Percentiles rank a stretch among this genome's conserved stretches.
Evolutionary conservation across 64 coral and sea anemone species (phyloP).

Genomic region (Cladopsammia gracilis): DNA sequence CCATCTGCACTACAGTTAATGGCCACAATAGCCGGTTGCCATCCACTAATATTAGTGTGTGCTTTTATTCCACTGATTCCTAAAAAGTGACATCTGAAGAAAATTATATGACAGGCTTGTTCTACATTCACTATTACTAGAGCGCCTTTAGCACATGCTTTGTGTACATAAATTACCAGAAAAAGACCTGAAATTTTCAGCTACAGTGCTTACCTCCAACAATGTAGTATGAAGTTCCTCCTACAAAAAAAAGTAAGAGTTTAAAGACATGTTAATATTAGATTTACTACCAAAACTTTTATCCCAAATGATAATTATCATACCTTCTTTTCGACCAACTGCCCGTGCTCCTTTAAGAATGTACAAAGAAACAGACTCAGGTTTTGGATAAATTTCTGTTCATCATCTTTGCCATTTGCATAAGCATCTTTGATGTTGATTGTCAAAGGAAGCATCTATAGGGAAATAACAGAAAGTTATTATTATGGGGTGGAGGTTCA

Average conservation of each 20-base stretch:
- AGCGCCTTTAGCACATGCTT: too few species aligned
- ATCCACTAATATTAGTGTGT: too few species aligned
- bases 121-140: too few species aligned
- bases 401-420: constrained; percentile 98
- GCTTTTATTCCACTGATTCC: too few species aligned
- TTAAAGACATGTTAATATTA: neutral
- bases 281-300: too few species aligned
- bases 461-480: neutral
- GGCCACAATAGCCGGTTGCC: too few species aligned
- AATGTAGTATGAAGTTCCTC: constrained; percentile 95
- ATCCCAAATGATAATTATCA: neutral
- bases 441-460: constrained; percentile 94
- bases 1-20: too few species aligned
- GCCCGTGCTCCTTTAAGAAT: constrained; percentile 97
- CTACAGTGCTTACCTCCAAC: constrained; percentile 79
- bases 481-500: too few species aligned
- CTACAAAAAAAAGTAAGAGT: constrained; percentile 47
- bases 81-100: too few species aligned
- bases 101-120: too few species aligned
- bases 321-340: constrained; percentile 96
- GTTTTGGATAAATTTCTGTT: constrained; percentile 99
- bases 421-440: constrained; percentile 99
- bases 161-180: neutral
- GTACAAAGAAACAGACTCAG: constrained; percentile 98
- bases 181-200: neutral